Percentiles rank a stretch among this genome's conserved stretches.
Evolutionary conservation across 2,113 vertebrate species (phyloP).

Genomic region (Cryptotis parvus): DNA sequence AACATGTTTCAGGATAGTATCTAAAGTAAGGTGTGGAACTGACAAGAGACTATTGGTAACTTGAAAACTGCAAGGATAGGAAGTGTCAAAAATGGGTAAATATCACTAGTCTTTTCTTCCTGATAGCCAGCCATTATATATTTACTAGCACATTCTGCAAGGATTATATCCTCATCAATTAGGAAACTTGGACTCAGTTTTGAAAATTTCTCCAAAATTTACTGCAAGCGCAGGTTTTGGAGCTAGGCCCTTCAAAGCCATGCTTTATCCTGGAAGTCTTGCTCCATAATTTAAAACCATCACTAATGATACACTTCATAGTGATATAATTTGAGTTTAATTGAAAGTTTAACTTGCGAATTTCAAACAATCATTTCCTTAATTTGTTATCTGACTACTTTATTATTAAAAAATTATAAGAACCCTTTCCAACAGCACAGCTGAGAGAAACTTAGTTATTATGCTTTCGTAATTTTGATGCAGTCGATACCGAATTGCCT

Average conservation of each 20-base stretch:
- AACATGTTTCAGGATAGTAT: not conserved
- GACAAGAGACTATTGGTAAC: not conserved
- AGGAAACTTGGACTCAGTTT: not conserved
- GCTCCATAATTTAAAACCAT: slow-evolving; percentile 26
- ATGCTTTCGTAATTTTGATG: slow-evolving; percentile 63
- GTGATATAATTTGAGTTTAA: slow-evolving; percentile 65
- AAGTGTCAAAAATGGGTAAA: not conserved
- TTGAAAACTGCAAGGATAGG: not conserved
- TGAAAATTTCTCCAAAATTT: not conserved
- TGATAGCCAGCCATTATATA: accelerated
- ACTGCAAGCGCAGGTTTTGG: not conserved
- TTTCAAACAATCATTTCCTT: not conserved
- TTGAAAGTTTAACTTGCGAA: slow-evolving; percentile 49
- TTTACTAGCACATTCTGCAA: not conserved
- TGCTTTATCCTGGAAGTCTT: not conserved
- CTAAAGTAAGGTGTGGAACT: not conserved
- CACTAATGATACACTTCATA: slow-evolving; percentile 55
- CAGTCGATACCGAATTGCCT: not conserved
- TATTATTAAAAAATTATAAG: slow-evolving; percentile 41
- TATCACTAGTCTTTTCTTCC: not conserved
- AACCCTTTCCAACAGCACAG: slow-evolving; percentile 47
- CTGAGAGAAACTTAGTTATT: slow-evolving; percentile 24
- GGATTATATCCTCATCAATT: not conserved
- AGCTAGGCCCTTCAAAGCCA: not conserved
- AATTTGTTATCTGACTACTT: slow-evolving; percentile 46